Evolutionary conservation across 2,797 vertebrate genomes (phyloP).

Genomic region (Pelochelys cantorii): DNA sequence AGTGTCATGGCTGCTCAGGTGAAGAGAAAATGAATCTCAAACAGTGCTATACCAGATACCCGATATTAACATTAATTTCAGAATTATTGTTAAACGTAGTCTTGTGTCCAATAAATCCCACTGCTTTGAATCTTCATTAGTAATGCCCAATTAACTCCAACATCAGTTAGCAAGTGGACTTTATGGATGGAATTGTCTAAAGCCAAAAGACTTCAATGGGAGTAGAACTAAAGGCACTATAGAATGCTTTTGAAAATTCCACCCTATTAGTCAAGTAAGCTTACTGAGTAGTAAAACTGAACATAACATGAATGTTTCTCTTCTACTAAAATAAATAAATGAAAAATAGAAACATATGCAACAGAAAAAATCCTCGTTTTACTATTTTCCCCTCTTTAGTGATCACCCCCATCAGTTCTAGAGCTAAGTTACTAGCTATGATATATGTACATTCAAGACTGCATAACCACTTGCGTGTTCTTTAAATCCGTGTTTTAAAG

Average conservation of each 20-base stretch:
- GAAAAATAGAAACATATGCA: neutral
- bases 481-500: neutral
- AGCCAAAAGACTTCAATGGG: slow-evolving; percentile 26
- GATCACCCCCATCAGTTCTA: neutral
- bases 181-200: neutral
- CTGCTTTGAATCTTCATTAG: neutral
- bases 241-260: neutral
- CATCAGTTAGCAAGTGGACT: neutral
- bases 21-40: neutral
- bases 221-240: neutral
- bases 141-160: slow-evolving; percentile 30
- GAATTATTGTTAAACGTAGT: neutral
- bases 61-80: neutral
- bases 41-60: neutral
- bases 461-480: neutral
- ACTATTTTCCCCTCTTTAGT: slow-evolving; percentile 8
- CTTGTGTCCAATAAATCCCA: slow-evolving; percentile 26
- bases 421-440: neutral
- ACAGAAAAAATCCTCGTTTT: neutral
- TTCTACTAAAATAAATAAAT: neutral
- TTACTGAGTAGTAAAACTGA: slow-evolving; percentile 42
- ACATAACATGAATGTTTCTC: slow-evolving; percentile 17
- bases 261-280: neutral
- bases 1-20: neutral
- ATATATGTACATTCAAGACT: neutral